Base-by-base conservation (phyloP, 2,797 vertebrate species). In the Sylvilagus floridanus region DNA sequence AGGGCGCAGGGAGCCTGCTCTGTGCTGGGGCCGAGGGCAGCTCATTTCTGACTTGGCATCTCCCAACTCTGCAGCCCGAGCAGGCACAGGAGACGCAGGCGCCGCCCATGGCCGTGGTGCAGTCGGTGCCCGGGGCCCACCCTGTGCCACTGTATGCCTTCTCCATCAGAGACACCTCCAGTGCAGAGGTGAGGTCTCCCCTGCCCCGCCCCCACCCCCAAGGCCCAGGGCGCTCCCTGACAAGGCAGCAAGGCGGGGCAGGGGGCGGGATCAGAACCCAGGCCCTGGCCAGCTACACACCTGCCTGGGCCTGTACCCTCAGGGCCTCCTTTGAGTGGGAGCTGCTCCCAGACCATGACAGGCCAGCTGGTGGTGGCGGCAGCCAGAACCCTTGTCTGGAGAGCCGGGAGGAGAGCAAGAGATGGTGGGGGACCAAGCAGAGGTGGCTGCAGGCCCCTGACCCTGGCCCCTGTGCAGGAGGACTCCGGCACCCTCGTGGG, bases 161-260 rank as follows among this genome's bases (percentile, higher is more conserved):
- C 93, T 97, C 96, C 85, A 93, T 95, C 78, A 86, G 78, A 75
- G 94, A 54, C 24, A 5, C 69, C 22, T 79, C 85, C 52, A 42
- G 4, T 16, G 3, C 17, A 90, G 79, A 97, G 95, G 97, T 97
- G 79, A 97, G 96, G 47, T 35, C 54, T 21, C 32, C 28, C 32
- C 84, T 73, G 4, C 7, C 32, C 2, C 5, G 35, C 12, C 16
- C 50, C 8, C 0, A 4, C 30, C 37, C 88, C 32, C 14, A 68
- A 84, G 62, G 8, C 68, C 86, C 28, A 28, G 42, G 42, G 42
- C 28, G 57, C 62, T 42, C 88, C 28, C 75, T 32, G 8, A 47
- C 68, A n/a, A 21, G 47, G 50, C 57, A 71, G 65, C 28, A 42
- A 91, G 28, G 7, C 60, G 3, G 52, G 57, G 42, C 24, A 9